Evolutionary conservation across 2,797 vertebrate species (phyloP), one percentile per base, ranked within the genome.

Genomic region (Rhinella marina): DNA sequence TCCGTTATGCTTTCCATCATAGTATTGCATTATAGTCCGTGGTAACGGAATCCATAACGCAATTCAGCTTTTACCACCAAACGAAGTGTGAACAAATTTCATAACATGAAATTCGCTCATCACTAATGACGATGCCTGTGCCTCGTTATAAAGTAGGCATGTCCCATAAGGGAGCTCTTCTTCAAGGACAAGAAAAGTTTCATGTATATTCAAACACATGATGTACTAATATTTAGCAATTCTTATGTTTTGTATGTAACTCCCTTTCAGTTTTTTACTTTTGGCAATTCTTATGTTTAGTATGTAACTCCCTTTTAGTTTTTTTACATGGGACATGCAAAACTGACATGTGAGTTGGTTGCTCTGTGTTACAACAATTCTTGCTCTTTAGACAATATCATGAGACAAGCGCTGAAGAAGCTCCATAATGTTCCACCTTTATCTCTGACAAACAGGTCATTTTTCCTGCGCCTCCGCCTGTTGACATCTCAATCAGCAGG

Each of bases 401-500:
- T 23, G 72, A 23, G 41, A 75, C 19, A 25, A 52, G 73, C 4
- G 6, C 48, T 77, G 73, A 25, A 77, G 21, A 77, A 77, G 73
- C 73, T 54, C n/a, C 13, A 12, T 54, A 54, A 52, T 77, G 73
- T 77, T 77, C 50, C 73, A 52, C 73, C 73, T 77, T 77, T 77
- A 77, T 77, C 73, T 77, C 73, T 1, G 50, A 77, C 50, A 77
- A 77, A 77, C 50, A 77, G 54, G 73, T 13, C 73, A 77, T 77
- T 52, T 77, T 77, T 77, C 73, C 73, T 77, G 50, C 50, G 50
- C 73, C 73, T 77, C 48, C 73, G 73, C 23, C 73, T 54, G 73
- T 52, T 75, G 73, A 77, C 73, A 77, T 54, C 73, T 48, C 73
- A 77, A 77, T 77, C 73, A 77, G 73, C 50, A 16, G 73, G 73